Evolutionary conservation across 1,140 invertebrate species (phyloP).

Genomic region (Solen grandis): DNA sequence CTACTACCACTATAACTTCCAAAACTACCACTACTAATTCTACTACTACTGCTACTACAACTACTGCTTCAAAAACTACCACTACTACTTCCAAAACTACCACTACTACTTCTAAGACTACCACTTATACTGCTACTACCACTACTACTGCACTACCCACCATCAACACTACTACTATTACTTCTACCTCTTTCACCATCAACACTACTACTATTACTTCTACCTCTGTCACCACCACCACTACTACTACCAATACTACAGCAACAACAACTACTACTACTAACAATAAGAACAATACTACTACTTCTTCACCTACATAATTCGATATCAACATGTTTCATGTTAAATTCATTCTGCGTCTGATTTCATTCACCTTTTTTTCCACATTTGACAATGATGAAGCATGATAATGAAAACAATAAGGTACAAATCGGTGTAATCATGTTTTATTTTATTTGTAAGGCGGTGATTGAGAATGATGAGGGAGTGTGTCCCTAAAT

Average conservation of each 20-base stretch:
- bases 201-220: not conserved
- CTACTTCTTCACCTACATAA: not conserved
- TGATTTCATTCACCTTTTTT: no score
- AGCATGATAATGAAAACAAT: no score
- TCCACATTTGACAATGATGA: no score
- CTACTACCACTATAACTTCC: not conserved
- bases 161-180: constrained; percentile 2
- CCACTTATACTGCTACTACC: constrained; percentile 13
- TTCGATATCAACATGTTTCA: no score
- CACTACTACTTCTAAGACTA: constrained; percentile 1
- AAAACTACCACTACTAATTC: not conserved
- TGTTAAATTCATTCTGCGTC: no score
- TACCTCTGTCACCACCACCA: not conserved
- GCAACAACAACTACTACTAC: not conserved
- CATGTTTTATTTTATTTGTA: no score
- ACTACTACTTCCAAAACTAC: constrained; percentile 1
- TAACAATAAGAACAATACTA: not conserved
- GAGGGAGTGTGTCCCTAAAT: no score
- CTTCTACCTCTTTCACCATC: not conserved
- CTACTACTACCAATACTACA: not conserved
- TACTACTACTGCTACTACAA: constrained; percentile 22
- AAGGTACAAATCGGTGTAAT: no score
- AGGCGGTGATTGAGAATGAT: no score
- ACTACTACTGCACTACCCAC: not conserved
- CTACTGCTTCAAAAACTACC: constrained; percentile 3